A percentile compares a stretch with the other conserved stretches of the same genome.
These are phyloP conservation scores for Ommatoiulus sabulosus DNA, from an alignment of 2,888 invertebrate genomes.

Conservation along the genomic window DNA sequence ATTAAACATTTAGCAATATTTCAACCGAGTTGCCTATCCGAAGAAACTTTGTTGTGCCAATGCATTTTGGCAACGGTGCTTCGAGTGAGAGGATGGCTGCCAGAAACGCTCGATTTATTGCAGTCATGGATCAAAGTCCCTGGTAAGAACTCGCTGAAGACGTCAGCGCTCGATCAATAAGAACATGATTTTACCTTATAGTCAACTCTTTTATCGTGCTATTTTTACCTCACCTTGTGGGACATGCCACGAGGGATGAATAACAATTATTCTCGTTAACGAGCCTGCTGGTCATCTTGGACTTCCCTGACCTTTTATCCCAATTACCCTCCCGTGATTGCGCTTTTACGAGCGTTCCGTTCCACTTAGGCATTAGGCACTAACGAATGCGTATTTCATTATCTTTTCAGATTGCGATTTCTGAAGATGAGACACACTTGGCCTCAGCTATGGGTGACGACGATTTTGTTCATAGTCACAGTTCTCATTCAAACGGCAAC, in stretches of 20 bases:
- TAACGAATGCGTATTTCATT: conserved; percentile 11
- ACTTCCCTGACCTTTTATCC: not conserved
- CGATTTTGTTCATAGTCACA: conserved; percentile 32
- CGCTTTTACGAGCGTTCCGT: not conserved
- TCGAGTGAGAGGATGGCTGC: not conserved
- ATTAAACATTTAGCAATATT: conserved; percentile 23
- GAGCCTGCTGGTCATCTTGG: not conserved
- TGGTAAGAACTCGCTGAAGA: not conserved
- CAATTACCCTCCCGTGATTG: not conserved
- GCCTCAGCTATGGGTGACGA: conserved; percentile 45
- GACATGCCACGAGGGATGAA: not conserved
- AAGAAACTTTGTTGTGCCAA: not conserved
- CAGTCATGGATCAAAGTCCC: not conserved
- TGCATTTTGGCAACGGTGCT: not conserved
- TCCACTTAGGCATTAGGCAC: not conserved
- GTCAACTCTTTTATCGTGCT: not conserved
- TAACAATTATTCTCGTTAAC: not conserved
- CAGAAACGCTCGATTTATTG: conserved; percentile 11
- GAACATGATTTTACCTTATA: not conserved
- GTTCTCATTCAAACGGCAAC: not conserved
- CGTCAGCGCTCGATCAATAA: not conserved
- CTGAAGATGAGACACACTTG: conserved; percentile 57
- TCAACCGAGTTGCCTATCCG: not conserved
- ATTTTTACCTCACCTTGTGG: not conserved
- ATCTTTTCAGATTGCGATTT: conserved; percentile 52